Conservation (phyloP, 2,797 vertebrate genomes). For the Pampus argenteus region DNA sequence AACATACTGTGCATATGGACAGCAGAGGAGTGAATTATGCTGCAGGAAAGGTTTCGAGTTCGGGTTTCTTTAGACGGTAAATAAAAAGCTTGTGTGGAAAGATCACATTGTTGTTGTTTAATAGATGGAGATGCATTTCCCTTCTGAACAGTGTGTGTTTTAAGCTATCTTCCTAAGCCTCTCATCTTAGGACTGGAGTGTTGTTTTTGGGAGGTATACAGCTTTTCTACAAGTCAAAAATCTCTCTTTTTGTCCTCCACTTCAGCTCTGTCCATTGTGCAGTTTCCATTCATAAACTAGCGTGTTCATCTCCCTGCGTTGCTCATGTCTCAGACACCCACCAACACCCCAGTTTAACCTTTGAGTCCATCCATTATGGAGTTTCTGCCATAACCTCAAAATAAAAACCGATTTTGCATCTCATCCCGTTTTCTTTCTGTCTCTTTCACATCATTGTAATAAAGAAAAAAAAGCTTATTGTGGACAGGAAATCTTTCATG, state of each 20-base stretch:
- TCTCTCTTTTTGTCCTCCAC: not conserved
- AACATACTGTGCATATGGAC: conserved; percentile 2
- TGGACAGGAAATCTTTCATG: conserved; percentile 28
- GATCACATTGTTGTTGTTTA: no score
- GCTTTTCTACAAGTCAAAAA: not conserved
- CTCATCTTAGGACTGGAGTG: no score
- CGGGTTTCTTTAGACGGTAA: not conserved
- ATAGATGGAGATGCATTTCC: no score
- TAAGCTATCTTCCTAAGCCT: no score
- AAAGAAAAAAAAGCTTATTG: conserved; percentile 14
- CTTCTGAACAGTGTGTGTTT: no score
- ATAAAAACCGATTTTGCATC: conserved; percentile 21
- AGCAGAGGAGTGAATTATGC: not conserved
- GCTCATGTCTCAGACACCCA: not conserved
- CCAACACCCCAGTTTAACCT: not conserved
- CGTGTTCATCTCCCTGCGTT: not conserved
- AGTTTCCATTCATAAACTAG: not conserved
- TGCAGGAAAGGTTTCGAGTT: not conserved
- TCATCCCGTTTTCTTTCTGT: not conserved
- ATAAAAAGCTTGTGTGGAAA: no score
- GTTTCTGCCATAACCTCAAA: conserved; percentile 11
- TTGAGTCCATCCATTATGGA: not conserved
- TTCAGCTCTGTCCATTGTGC: not conserved
- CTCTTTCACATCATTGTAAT: not conserved
- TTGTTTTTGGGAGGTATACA: no score